Percentiles rank a stretch among this genome's conserved stretches.
Conservation (phyloP, 2,888 invertebrate genomes). For the Pandemis cinnamomeana region DNA sequence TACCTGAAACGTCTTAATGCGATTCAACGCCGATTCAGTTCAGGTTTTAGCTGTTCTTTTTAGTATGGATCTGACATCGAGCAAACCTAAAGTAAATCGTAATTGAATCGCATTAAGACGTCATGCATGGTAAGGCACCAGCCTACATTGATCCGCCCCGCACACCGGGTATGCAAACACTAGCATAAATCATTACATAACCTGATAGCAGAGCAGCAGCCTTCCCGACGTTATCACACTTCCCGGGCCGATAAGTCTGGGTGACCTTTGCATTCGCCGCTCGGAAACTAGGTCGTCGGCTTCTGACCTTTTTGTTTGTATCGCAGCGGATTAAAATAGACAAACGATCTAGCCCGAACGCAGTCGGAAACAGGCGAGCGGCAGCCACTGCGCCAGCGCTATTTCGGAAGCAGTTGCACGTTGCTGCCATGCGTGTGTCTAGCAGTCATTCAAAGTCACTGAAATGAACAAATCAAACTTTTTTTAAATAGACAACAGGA, state of each 20-base stretch:
- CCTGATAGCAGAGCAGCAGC: slow-evolving; percentile 62
- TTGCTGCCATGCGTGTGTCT: slow-evolving; percentile 51
- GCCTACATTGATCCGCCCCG: neutral
- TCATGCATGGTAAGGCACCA: too few relatives aligned
- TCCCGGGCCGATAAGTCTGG: slow-evolving; percentile 75
- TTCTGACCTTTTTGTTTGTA: slow-evolving; percentile 81
- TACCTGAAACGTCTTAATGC: too few relatives aligned
- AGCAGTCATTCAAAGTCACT: neutral
- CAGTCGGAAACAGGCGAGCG: slow-evolving; percentile 57
- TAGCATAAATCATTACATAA: slow-evolving; percentile 58
- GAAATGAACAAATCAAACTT: neutral
- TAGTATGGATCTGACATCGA: too few relatives aligned
- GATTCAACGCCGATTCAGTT: too few relatives aligned
- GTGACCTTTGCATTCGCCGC: slow-evolving; percentile 75
- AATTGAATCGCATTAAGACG: too few relatives aligned
- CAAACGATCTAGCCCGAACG: slow-evolving; percentile 65
- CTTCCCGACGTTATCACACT: slow-evolving; percentile 77
- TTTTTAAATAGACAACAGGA: neutral
- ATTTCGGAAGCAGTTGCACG: slow-evolving; percentile 64
- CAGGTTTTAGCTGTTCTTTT: too few relatives aligned
- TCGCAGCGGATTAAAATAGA: slow-evolving; percentile 70
- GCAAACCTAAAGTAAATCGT: too few relatives aligned
- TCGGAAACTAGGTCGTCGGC: slow-evolving; percentile 80
- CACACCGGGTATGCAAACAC: neutral
- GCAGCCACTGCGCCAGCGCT: slow-evolving; percentile 45